A percentile compares a stretch with the other conserved stretches of the same genome.
Evolutionary conservation across 2,113 vertebrate genomes (phyloP).

Genomic region (Dolichallabes microphthalmus): DNA sequence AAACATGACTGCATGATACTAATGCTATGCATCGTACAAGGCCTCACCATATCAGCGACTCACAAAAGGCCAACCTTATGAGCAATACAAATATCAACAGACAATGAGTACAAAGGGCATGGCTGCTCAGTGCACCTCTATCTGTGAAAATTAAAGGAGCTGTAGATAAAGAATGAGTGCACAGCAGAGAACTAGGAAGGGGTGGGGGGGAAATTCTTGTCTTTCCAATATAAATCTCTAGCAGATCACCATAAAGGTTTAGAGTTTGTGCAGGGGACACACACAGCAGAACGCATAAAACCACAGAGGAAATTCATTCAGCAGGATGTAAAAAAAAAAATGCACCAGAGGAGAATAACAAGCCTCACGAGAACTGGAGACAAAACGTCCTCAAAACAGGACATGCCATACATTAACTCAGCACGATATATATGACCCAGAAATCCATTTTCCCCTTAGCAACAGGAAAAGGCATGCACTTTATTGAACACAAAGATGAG

Average conservation of each 20-base stretch:
- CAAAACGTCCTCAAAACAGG: conserved; percentile 47
- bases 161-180: background rate
- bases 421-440: conserved; percentile 14
- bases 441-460: conserved; percentile 2
- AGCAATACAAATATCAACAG: conserved; percentile 25
- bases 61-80: background rate
- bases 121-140: background rate
- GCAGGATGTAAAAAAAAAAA: conserved; percentile 53
- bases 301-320: conserved; percentile 31
- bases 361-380: conserved; percentile 36
- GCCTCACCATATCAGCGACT: conserved; percentile 25
- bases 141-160: background rate
- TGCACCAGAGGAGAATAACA: conserved; percentile 41
- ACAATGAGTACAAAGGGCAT: conserved; percentile 4
- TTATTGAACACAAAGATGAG: background rate
- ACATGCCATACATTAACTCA: conserved; percentile 40
- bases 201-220: conserved; percentile 32
- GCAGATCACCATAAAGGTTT: conserved; percentile 40
- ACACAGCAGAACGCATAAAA: conserved; percentile 27
- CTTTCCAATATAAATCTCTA: conserved; percentile 44
- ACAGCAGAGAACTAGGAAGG: conserved; percentile 8
- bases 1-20: conserved; percentile 4
- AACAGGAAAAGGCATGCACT: background rate
- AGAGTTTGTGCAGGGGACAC: background rate
- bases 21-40: conserved; percentile 27